phyloP scores from a whole-genome alignment of 2,113 vertebrate genomes.

The Aplodontia rufa region DNA sequence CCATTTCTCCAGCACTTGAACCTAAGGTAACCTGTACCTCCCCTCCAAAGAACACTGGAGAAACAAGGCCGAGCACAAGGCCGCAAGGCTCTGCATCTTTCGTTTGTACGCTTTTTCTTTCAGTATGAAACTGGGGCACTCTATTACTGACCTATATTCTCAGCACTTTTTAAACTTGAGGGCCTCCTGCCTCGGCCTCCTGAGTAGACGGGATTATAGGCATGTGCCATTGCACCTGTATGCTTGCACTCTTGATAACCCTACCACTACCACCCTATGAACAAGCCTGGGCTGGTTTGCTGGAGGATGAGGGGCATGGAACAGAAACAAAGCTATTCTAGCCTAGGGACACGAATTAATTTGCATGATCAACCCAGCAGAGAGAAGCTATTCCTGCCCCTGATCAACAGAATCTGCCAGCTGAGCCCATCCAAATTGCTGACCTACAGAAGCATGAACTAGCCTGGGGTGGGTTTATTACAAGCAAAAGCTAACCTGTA shows the following conservation, averaged over 20 bases:
- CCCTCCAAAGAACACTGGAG: not conserved
- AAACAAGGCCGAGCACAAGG: not conserved
- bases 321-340: not conserved
- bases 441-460: not conserved
- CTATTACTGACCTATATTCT: not conserved
- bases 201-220: not conserved
- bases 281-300: not conserved
- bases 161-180: not conserved
- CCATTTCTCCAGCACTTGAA: not conserved
- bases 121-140: not conserved
- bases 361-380: accelerated
- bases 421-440: not conserved
- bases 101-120: too few species aligned
- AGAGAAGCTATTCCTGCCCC: not conserved
- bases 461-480: not conserved
- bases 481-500: not conserved
- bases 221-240: not conserved
- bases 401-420: not conserved
- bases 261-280: too few species aligned
- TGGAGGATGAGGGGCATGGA: not conserved
- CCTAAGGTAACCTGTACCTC: not conserved
- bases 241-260: not conserved
- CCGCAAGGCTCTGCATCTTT: not conserved
- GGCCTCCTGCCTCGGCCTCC: not conserved
- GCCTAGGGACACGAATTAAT: not conserved